phyloP scores from a whole-genome alignment of 2,797 vertebrate genomes.

The Trachops cirrhosus region DNA sequence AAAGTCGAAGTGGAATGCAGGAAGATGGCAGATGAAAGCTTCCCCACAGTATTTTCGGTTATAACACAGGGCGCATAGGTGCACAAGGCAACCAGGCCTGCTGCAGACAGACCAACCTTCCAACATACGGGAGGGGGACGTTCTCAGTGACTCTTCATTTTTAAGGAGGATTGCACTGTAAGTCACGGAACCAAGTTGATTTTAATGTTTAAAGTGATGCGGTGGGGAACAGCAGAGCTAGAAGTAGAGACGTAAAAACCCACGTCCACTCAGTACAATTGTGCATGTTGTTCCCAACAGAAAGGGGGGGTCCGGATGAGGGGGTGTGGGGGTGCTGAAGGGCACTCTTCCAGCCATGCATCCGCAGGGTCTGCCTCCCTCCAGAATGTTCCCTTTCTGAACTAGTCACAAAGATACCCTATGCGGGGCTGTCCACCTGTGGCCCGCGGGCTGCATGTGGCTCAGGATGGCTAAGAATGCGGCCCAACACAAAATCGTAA shows the following conservation, averaged over 20 bases:
- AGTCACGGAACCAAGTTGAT: background rate
- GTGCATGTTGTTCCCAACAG: background rate
- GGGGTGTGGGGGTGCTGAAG: background rate
- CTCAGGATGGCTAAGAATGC: too few relatives aligned
- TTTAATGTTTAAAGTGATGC: background rate
- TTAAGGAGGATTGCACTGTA: background rate
- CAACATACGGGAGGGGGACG: background rate
- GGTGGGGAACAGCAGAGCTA: background rate
- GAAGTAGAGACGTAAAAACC: background rate
- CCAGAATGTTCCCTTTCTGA: background rate
- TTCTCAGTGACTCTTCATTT: background rate
- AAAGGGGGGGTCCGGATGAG: background rate
- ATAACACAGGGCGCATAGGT: background rate
- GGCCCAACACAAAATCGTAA: too few relatives aligned
- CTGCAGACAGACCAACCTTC: background rate
- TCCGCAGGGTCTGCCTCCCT: rapidly evolving
- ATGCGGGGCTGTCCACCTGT: too few relatives aligned
- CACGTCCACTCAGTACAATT: background rate
- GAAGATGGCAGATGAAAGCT: background rate
- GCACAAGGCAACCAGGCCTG: too few relatives aligned
- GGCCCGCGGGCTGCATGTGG: too few relatives aligned
- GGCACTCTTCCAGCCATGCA: rapidly evolving
- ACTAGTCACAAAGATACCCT: background rate
- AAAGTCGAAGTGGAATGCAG: background rate
- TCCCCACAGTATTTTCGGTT: background rate